These are phyloP conservation scores for Holacanthella duospinosa DNA, from an alignment of 2,888 invertebrate genomes.

Conservation along the genomic window DNA sequence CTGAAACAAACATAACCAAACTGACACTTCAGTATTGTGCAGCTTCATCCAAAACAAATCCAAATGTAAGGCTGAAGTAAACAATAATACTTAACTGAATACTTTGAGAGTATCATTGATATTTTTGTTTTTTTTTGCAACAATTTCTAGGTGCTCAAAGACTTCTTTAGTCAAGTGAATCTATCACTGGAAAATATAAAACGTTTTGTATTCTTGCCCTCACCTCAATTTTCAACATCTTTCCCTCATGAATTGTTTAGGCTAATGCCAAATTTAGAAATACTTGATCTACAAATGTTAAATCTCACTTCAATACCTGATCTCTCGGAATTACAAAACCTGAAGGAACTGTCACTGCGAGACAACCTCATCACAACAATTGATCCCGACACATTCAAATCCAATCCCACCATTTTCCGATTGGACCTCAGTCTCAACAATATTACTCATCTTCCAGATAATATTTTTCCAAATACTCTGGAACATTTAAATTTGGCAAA, in stretches of 20 bases:
- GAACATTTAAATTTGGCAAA: slow-evolving; percentile 20
- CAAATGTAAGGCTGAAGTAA: slow-evolving; percentile 8
- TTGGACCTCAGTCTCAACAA: slow-evolving; percentile 24
- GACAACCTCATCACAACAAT: slow-evolving; percentile 18
- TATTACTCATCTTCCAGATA: slow-evolving; percentile 18
- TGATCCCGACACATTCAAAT: slow-evolving; percentile 14
- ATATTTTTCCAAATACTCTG: slow-evolving; percentile 24
- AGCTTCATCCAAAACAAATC: slow-evolving; percentile 14
- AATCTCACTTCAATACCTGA: slow-evolving; percentile 22
- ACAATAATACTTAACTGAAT: neutral
- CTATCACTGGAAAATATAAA: slow-evolving; percentile 20
- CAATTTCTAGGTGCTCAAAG: slow-evolving; percentile 23
- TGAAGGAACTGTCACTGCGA: slow-evolving; percentile 20
- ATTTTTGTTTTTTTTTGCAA: neutral
- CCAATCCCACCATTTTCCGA: slow-evolving; percentile 18
- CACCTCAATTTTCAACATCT: slow-evolving; percentile 9
- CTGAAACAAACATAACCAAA: slow-evolving; percentile 20
- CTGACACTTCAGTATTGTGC: slow-evolving; percentile 28
- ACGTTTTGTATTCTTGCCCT: slow-evolving; percentile 22
- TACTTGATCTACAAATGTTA: slow-evolving; percentile 25
- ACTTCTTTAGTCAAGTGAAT: slow-evolving; percentile 22
- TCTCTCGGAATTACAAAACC: slow-evolving; percentile 17
- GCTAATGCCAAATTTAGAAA: slow-evolving; percentile 25
- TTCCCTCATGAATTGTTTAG: slow-evolving; percentile 28
- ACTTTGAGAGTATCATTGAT: neutral